phyloP scores from a whole-genome alignment of 2,888 invertebrate species.

The Scrobipalpa atriplicella region DNA sequence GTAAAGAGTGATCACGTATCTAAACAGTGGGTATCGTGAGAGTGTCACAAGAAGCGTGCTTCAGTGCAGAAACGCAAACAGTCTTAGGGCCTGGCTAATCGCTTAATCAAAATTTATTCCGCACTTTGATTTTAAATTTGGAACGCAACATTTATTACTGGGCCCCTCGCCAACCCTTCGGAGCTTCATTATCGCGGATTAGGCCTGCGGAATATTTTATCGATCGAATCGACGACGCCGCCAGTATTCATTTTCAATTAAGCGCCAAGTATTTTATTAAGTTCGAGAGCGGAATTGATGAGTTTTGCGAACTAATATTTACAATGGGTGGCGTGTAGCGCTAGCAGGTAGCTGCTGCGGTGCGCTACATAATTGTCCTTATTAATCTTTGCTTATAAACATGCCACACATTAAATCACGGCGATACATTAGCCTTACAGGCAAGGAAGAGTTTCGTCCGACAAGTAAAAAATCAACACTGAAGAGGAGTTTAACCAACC shows the following conservation, averaged over 20 bases:
- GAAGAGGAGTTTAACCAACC: no score
- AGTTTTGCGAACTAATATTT: slow-evolving; percentile 82
- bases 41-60: slow-evolving; percentile 37
- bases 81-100: slow-evolving; percentile 73
- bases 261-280: slow-evolving; percentile 83
- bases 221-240: slow-evolving; percentile 71
- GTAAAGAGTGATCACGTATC: not conserved
- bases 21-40: no score
- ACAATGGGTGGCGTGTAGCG: slow-evolving; percentile 70
- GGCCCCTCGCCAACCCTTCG: slow-evolving; percentile 78
- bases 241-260: slow-evolving; percentile 83
- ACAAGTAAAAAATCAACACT: no score
- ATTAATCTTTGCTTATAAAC: slow-evolving; percentile 2
- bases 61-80: slow-evolving; percentile 72
- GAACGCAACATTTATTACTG: slow-evolving; percentile 81
- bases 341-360: slow-evolving; percentile 48
- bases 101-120: slow-evolving; percentile 83
- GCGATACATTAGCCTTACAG: not conserved
- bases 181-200: slow-evolving; percentile 82
- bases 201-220: slow-evolving; percentile 81
- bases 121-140: slow-evolving; percentile 83
- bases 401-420: not conserved
- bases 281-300: slow-evolving; percentile 81
- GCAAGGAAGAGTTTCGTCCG: not conserved
- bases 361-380: slow-evolving; percentile 36